Base-by-base conservation (phyloP, 1,140 invertebrate genomes). In the Ephestia elutella region DNA sequence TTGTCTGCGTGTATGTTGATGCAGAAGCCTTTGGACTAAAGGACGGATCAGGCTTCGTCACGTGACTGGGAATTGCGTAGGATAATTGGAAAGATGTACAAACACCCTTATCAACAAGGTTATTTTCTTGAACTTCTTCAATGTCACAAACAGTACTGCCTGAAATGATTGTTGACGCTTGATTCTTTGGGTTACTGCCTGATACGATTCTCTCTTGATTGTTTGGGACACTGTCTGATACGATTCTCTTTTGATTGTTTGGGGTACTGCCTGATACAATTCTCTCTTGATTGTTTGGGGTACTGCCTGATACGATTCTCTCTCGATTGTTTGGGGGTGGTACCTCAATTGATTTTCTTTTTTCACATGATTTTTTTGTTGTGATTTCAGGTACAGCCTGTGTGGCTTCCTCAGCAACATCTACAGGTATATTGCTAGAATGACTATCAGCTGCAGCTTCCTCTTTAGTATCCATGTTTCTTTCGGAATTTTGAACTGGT, bases 1-100 rank as follows among this genome's bases (percentile, higher is more conserved):
- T 71, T 11, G 85, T 88, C 66, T 88, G 86, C 0, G 83, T 86
- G 54, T 73, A 82, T 0, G 75, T 75, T 2, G 83, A 86, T 21
- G 75, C 80, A 5, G 75, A 75, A 8, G 71, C 67, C 66, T 66
- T 76, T 11, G 66, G 19, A 10, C 54, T 19, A 11, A 67, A 32
- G 15, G 15, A 4, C 15, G 38, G 38, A 21, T 79, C 68, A 49
- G 55, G 30, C 67, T 76, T 76, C 5, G 71, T 35, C 1, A 56
- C 30, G 44, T 70, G 32, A 49, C 59, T 59, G 18, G 69, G 65
- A 44, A 69, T 59, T 9, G 63, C 67, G 62, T 65, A 70, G 19
- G 65, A 61, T 30, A 73, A 66, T 44, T 71, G 64, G 49, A 73
- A 76, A 44, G 70, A 66, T 44, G 80, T 83, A 50, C 60, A 54